Percentiles rank a stretch among this genome's conserved stretches.
These are phyloP conservation scores for Pseudotriccus pelzelni DNA, from an alignment of 2,797 vertebrate species.

Conservation along the genomic window DNA sequence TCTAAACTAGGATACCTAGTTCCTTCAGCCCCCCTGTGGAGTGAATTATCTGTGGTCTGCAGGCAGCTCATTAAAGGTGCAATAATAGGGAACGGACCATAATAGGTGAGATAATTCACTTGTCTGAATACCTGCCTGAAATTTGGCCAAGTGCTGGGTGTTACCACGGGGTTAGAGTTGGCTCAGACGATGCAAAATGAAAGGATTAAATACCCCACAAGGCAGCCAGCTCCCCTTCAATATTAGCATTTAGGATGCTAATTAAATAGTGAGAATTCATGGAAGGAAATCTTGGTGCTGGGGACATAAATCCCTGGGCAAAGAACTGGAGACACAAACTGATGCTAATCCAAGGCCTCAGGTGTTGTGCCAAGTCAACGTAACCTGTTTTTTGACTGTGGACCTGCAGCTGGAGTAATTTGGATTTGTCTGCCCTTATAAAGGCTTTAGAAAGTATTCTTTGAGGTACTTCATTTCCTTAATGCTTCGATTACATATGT, in stretches of 20 bases:
- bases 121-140: background rate
- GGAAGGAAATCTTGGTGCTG: background rate
- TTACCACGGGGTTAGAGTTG: background rate
- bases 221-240: background rate
- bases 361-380: background rate
- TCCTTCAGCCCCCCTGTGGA: background rate
- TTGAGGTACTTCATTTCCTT: background rate
- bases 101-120: background rate
- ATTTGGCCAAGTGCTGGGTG: background rate
- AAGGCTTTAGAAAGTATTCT: background rate
- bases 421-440: background rate
- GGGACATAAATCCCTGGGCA: background rate
- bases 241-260: constrained; percentile 1
- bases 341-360: background rate
- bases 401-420: background rate
- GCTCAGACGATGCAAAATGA: background rate
- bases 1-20: background rate
- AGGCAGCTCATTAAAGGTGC: background rate
- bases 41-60: background rate
- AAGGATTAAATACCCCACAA: background rate
- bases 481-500: background rate
- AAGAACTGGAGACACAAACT: background rate
- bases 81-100: background rate
- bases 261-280: background rate
- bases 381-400: background rate